Base-by-base conservation (phyloP, 2,797 vertebrate species). In the Sarcoramphus papa region DNA sequence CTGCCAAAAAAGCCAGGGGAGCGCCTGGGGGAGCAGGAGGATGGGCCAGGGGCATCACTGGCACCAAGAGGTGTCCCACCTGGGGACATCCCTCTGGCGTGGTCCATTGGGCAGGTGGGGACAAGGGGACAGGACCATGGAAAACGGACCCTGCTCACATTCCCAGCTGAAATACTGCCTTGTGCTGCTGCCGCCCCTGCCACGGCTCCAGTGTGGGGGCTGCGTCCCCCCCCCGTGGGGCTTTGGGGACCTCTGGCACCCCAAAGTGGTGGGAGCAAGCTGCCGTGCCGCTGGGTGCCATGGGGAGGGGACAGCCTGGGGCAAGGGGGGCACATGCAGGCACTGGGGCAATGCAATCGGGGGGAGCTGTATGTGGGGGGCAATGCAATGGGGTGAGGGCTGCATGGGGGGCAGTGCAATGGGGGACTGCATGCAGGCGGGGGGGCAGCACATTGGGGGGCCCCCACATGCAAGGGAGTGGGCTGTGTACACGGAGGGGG, bases 141-240 rank as follows among this genome's bases (percentile, higher is more conserved):
- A 7, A 63, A 85, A 56, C 7, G 13, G 23, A 35, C 47, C 30
- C 51, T 18, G 24, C 41, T 62, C 43, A 0, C 7, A 21, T 21
- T 51, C 47, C 51, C 1, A 1, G 59, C 35, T 3, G 1, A 74
- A 78, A 74, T 4, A 40, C 3, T 17, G 0, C 53, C 57, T 28
- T 7, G 31, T 57, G 43, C 51, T 56, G 50, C 60, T 33, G 64
- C 67, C 10, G 37, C 37, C 43, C 19, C 45, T 30, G 43, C 43
- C 43, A 14, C 6, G 3, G 41, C 25, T 37, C 51, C 1, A 3
- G 15, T 8, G 56, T n/a, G 64, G 47, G 53, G 25, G 30, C 51
- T 51, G 20, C 3, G 1, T 10, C n/a, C 10, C 21, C 12, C 7
- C 12, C 18, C 24, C 3, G 0, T 0, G 0, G 50, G 31, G 22